These are phyloP conservation scores for Parazoanthus atlanticus DNA, from an alignment of 92 coral and sea anemone species.

Conservation along the genomic window DNA sequence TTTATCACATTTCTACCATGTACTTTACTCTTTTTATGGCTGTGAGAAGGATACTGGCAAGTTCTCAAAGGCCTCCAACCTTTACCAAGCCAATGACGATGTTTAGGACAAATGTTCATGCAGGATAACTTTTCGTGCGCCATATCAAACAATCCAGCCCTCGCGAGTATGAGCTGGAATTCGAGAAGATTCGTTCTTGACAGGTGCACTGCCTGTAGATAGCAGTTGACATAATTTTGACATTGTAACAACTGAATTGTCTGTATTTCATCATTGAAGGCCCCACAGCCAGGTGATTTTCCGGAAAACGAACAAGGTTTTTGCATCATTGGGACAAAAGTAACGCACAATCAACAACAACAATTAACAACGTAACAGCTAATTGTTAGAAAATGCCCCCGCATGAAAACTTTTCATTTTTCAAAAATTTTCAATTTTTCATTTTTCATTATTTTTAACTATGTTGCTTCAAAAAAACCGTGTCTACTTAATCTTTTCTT, in stretches of 20 bases:
- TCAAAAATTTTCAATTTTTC: too few species aligned
- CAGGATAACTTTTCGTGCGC: slow-evolving; percentile 3
- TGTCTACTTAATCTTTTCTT: too few species aligned
- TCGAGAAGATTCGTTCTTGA: slow-evolving; percentile 45
- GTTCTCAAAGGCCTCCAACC: slow-evolving; percentile 55
- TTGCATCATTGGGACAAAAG: not conserved
- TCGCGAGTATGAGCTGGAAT: slow-evolving; percentile 53
- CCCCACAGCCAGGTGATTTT: not conserved
- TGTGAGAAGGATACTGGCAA: slow-evolving; percentile 54
- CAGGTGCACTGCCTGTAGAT: slow-evolving; percentile 46
- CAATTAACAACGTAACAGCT: too few species aligned
- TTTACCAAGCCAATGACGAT: slow-evolving; percentile 52
- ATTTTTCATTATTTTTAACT: too few species aligned
- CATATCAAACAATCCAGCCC: slow-evolving; percentile 41
- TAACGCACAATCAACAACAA: not conserved
- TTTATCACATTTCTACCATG: slow-evolving; percentile 42
- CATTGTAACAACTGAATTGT: slow-evolving; percentile 44
- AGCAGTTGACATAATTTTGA: slow-evolving; percentile 40
- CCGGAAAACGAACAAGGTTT: not conserved
- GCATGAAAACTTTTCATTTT: too few species aligned
- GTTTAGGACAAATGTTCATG: slow-evolving; percentile 52
- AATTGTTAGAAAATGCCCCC: too few species aligned
- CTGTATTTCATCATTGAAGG: not conserved
- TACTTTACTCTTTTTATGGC: slow-evolving; percentile 12
- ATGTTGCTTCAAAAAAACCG: too few species aligned